Percentiles rank a stretch among this genome's conserved stretches.
Evolutionary conservation across 2,888 invertebrate genomes (phyloP).

Genomic region (Orthosia gracilis): DNA sequence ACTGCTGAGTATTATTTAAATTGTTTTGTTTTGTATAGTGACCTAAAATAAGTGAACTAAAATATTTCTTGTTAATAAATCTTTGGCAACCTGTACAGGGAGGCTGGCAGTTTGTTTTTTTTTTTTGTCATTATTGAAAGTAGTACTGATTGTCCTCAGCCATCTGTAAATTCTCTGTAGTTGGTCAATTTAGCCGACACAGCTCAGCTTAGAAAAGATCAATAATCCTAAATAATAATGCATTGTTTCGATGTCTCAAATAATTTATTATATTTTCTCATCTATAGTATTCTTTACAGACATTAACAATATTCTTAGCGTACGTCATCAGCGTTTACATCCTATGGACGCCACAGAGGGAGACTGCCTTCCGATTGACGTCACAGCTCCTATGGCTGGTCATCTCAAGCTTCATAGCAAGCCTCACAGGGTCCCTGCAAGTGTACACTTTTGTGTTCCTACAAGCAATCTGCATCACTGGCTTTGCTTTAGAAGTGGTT

Average conservation of each 20-base stretch:
- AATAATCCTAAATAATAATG: too few species aligned
- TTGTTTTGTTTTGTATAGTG: too few species aligned
- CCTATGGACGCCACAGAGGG: slow-evolving; percentile 94
- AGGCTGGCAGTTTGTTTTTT: too few species aligned
- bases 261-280: neutral
- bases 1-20: too few species aligned
- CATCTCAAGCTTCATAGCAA: slow-evolving; percentile 94
- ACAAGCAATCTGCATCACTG: slow-evolving; percentile 92
- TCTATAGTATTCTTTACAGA: slow-evolving; percentile 84
- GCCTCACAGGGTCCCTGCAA: slow-evolving; percentile 94
- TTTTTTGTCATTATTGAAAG: too few species aligned
- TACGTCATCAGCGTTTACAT: slow-evolving; percentile 94
- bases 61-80: too few species aligned
- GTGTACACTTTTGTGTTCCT: slow-evolving; percentile 94
- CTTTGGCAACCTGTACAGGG: too few species aligned
- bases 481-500: slow-evolving; percentile 92
- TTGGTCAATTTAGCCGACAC: too few species aligned
- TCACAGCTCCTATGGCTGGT: slow-evolving; percentile 95
- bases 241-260: neutral
- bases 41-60: too few species aligned
- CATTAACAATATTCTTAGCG: slow-evolving; percentile 92
- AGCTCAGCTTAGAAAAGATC: too few species aligned
- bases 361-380: slow-evolving; percentile 92
- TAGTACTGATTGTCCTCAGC: too few species aligned
- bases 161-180: too few species aligned